phyloP scores from a whole-genome alignment of 2,113 vertebrate genomes.

The Dasyurus viverrinus region DNA sequence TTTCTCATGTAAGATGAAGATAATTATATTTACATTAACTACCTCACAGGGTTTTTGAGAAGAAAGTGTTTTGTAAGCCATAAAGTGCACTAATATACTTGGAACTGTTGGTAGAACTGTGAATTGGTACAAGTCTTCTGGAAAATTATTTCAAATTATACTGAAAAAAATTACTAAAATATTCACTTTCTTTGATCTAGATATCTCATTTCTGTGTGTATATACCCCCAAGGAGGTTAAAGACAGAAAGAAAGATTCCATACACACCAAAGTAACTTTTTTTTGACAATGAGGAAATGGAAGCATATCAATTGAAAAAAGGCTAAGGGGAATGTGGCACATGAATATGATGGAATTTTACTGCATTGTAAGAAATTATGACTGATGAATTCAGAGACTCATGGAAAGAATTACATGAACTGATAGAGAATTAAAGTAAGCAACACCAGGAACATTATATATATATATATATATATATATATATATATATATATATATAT shows the following conservation, averaged over 20 bases:
- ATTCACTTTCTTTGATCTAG: neutral
- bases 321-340: neutral
- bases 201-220: neutral
- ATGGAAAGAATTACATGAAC: neutral
- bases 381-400: neutral
- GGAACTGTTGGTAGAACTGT: neutral
- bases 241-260: neutral
- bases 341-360: neutral
- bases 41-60: neutral
- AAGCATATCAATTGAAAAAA: neutral
- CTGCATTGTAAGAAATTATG: neutral
- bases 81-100: neutral
- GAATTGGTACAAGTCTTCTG: neutral
- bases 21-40: neutral
- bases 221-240: neutral
- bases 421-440: neutral
- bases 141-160: neutral
- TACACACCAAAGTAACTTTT: neutral
- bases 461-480: neutral
- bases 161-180: neutral
- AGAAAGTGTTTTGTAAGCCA: neutral
- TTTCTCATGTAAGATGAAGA: neutral
- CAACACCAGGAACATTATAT: neutral
- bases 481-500: no score
- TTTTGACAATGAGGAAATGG: neutral